Evolutionary conservation across 2,888 invertebrate species (phyloP).

Genomic region (Papilio elwesi): DNA sequence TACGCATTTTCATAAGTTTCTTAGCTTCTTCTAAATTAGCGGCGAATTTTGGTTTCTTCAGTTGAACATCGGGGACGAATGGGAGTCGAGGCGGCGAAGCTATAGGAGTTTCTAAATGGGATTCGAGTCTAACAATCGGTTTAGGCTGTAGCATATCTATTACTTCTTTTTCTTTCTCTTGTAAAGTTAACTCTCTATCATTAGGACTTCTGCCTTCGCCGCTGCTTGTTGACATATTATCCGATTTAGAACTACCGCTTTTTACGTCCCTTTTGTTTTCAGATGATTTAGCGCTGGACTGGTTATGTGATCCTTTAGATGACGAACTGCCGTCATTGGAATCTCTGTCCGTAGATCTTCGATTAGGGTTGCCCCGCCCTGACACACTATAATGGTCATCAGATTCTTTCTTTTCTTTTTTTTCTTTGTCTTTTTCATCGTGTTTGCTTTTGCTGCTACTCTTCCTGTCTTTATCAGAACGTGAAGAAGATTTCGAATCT

Average conservation of each 20-base stretch:
- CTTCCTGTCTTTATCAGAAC: constrained; percentile 77
- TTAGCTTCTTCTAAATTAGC: constrained; percentile 87
- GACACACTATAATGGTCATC: constrained; percentile 90
- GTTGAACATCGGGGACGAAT: constrained; percentile 76
- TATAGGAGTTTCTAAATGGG: constrained; percentile 69
- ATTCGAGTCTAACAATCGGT: constrained; percentile 69
- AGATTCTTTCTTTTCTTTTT: constrained; percentile 80
- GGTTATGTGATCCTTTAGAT: constrained; percentile 74
- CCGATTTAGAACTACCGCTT: constrained; percentile 72
- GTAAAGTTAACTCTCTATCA: constrained; percentile 70
- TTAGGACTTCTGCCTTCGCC: constrained; percentile 81
- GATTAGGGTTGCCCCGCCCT: constrained; percentile 85
- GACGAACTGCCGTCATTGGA: constrained; percentile 89
- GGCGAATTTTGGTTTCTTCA: constrained; percentile 88
- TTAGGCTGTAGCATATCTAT: constrained; percentile 54
- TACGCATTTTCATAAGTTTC: constrained; percentile 87
- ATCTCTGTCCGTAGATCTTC: constrained; percentile 91
- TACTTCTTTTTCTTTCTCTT: constrained; percentile 52
- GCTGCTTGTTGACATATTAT: constrained; percentile 74
- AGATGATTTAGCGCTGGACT: constrained; percentile 64
- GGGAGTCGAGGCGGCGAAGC: constrained; percentile 68
- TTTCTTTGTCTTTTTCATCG: constrained; percentile 74
- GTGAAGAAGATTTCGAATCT: constrained; percentile 69
- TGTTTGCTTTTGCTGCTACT: constrained; percentile 70
- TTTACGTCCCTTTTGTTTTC: constrained; percentile 73